These are phyloP conservation scores for Phoenicopterus ruber DNA, from an alignment of 2,113 vertebrate genomes.

Conservation along the genomic window DNA sequence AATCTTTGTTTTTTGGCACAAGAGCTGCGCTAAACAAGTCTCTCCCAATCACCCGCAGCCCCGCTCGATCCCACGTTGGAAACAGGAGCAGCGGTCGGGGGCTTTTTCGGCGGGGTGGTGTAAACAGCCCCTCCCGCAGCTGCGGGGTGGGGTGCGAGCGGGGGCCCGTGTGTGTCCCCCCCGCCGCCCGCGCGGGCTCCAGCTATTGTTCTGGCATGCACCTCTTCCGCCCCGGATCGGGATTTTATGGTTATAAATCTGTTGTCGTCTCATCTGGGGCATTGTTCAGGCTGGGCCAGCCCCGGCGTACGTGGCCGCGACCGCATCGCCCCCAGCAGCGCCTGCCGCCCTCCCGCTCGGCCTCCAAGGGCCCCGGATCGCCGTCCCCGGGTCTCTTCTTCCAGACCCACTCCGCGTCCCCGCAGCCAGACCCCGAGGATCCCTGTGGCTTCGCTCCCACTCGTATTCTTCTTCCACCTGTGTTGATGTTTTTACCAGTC, in stretches of 20 bases:
- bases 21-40: neutral
- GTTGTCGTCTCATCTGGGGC: neutral
- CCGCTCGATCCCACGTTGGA: neutral
- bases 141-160: neutral
- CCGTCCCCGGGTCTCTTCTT: rapidly evolving
- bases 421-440: rapidly evolving
- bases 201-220: neutral
- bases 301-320: rapidly evolving
- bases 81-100: neutral
- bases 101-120: neutral
- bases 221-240: neutral
- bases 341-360: rapidly evolving
- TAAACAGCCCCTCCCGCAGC: neutral
- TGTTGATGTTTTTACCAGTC: neutral
- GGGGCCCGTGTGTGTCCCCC: neutral
- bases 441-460: neutral
- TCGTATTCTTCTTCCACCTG: neutral
- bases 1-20: neutral
- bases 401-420: neutral
- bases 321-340: neutral
- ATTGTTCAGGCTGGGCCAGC: neutral
- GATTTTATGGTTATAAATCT: rapidly evolving
- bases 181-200: neutral
- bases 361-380: rapidly evolving
- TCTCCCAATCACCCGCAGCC: neutral